Evolutionary conservation across 2,888 invertebrate genomes (phyloP).

Genomic region (Dysmachus trigonus): DNA sequence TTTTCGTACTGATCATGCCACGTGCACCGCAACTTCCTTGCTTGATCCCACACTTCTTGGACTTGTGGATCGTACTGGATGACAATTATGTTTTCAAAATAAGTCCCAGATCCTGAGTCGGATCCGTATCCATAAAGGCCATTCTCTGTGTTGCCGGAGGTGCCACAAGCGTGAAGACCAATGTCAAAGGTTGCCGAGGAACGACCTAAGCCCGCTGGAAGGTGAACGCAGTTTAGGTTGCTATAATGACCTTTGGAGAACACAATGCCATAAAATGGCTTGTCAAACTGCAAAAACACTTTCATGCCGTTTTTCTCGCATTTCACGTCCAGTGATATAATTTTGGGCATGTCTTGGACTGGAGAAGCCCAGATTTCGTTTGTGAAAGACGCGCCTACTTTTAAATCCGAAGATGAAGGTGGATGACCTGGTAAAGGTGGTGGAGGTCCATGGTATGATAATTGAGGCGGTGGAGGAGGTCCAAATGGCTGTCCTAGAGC

Average conservation of each 20-base stretch:
- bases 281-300: conserved; percentile 92
- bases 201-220: conserved; percentile 87
- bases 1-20: conserved; percentile 97
- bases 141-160: conserved; percentile 90
- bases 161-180: conserved; percentile 90
- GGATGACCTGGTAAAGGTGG: conserved; percentile 66
- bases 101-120: conserved; percentile 89
- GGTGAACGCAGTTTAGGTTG: conserved; percentile 89
- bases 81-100: conserved; percentile 93
- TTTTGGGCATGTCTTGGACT: conserved; percentile 91
- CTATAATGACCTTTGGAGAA: conserved; percentile 95
- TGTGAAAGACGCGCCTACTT: conserved; percentile 61
- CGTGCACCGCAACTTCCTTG: conserved; percentile 88
- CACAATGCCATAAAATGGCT: conserved; percentile 94
- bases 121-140: conserved; percentile 88
- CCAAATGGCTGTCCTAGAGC: conserved; percentile 66
- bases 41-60: conserved; percentile 96
- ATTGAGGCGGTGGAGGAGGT: conserved; percentile 67
- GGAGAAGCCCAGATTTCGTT: conserved; percentile 88
- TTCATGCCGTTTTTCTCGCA: conserved; percentile 95
- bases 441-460: conserved; percentile 79
- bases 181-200: conserved; percentile 90
- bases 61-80: conserved; percentile 93
- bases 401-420: conserved; percentile 59
- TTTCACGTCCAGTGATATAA: conserved; percentile 89